phyloP scores from a whole-genome alignment of 2,888 invertebrate species.

The Melanophora roralis region DNA sequence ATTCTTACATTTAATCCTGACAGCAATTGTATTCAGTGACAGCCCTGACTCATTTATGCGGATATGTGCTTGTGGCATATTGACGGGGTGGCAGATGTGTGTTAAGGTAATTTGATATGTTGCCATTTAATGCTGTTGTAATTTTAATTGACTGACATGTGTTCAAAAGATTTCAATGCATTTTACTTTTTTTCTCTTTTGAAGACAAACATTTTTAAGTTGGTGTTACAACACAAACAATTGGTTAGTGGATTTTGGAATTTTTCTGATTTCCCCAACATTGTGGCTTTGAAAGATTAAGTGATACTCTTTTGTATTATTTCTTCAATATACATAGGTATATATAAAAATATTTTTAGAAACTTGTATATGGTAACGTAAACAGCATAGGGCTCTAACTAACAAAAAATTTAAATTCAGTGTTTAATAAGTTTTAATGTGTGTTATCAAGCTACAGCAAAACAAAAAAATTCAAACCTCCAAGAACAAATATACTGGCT shows the following conservation, averaged over 20 bases:
- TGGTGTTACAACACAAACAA: neutral
- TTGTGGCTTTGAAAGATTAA: slow-evolving; percentile 37
- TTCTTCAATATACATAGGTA: slow-evolving; percentile 26
- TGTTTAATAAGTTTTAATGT: no score
- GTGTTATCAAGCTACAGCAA: no score
- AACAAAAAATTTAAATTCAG: no score
- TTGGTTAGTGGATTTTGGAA: neutral
- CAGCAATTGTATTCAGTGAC: no score
- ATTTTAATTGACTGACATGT: slow-evolving; percentile 47
- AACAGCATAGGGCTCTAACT: no score
- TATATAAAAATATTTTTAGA: no score
- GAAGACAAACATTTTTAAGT: neutral
- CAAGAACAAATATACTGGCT: no score
- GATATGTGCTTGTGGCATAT: neutral
- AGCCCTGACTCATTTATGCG: no score
- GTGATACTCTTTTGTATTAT: no score
- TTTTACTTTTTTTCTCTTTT: neutral
- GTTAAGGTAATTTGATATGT: slow-evolving; percentile 54
- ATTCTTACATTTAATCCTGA: no score
- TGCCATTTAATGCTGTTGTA: slow-evolving; percentile 49
- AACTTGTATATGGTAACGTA: no score
- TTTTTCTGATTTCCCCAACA: neutral
- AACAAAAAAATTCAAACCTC: no score
- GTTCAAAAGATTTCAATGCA: slow-evolving; percentile 8
- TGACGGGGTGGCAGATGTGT: slow-evolving; percentile 14